Base-by-base conservation (phyloP, 2,113 vertebrate genomes). In the Rhea americana region DNA sequence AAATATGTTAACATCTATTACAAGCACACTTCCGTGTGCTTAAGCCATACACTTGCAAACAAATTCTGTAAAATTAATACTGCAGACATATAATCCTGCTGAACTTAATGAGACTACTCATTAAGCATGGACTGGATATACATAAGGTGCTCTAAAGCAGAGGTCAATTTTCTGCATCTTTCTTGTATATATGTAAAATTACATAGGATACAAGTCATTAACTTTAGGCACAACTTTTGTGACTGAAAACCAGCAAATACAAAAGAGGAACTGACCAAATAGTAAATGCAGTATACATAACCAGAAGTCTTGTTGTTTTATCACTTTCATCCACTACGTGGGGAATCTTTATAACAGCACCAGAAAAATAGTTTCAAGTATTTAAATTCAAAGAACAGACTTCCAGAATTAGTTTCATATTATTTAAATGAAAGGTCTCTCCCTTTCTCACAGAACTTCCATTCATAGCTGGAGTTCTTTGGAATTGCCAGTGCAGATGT, bases 321-420 rank as follows among this genome's bases (percentile, higher is more conserved):
- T 14, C 7, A 17, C 7, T 41, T 77, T 47, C 59, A 47, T 35
- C 92, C 92, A 55, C 83, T 79, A 93, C 82, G 76, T 87, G 85
- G 87, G 82, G 91, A 81, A 63, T 67, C 37, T 79, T 50, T 41
- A 73, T 26, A 85, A 78, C 25, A 11, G 37, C 90, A 39, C 39
- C 4, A 32, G 63, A 90, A 75, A 58, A 30, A 56, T 30, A 56
- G 28, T 28, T 7, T 9, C 21, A 13, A 45, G n/a, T 19, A 26
- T 5, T 73, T 21, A 19, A 82, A 85, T 26, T 21, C 24, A 24
- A 62, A 87, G 28, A 81, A 58, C 35, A 28, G 47, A 41, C 20
- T 62, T 50, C 11, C 66, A 82, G 45, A 22, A 73, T n/a, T 28
- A 8, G 3, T 56, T 89, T 55, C 1, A 25, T 30, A 12, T n/a